phyloP scores from a whole-genome alignment of 1,140 invertebrate species.

The Drosophila navojoa region DNA sequence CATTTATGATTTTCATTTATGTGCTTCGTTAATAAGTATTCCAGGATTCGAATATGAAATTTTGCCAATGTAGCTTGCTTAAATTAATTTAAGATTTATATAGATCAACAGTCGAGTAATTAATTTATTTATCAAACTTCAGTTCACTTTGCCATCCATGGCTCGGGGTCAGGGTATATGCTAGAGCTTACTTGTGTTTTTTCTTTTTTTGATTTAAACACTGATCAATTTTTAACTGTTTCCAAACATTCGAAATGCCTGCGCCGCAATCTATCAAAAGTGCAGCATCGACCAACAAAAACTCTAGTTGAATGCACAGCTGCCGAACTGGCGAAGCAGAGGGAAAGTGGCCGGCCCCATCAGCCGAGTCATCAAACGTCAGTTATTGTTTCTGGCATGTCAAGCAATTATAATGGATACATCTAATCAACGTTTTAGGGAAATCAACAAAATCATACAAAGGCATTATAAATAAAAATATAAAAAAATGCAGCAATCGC shows the following conservation, averaged over 20 bases:
- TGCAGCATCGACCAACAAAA: conserved; percentile 28
- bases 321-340: conserved; percentile 35
- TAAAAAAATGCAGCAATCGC: conserved; percentile 53
- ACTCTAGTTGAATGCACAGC: conserved; percentile 60
- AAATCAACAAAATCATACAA: conserved; percentile 63
- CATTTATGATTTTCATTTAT: too few relatives aligned
- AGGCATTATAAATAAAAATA: conserved; percentile 3
- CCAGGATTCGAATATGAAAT: too few relatives aligned
- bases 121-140: not conserved
- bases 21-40: too few relatives aligned
- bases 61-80: too few relatives aligned
- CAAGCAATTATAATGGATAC: conserved; percentile 76
- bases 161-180: too few relatives aligned
- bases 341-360: conserved; percentile 59
- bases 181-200: not conserved
- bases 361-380: conserved; percentile 43
- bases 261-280: conserved; percentile 36
- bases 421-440: conserved; percentile 79
- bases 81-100: too few relatives aligned
- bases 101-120: too few relatives aligned
- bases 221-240: conserved; percentile 48
- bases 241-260: conserved; percentile 29
- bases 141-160: not conserved
- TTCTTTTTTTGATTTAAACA: conserved; percentile 25
- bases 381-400: conserved; percentile 63